A percentile compares a stretch with the other conserved stretches of the same genome.
These are phyloP conservation scores for Zeus faber DNA, from an alignment of 2,113 vertebrate genomes.

Conservation along the genomic window DNA sequence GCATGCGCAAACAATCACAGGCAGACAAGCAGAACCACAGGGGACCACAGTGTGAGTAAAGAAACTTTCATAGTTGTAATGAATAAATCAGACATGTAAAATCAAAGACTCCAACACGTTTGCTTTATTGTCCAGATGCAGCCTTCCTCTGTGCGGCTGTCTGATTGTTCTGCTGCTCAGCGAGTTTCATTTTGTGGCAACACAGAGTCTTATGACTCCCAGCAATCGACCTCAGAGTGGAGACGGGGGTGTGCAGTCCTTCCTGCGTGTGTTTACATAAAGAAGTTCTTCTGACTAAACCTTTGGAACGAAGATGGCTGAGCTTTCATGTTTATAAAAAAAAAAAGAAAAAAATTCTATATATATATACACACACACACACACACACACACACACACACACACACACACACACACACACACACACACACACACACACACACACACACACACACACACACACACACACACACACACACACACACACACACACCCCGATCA, in stretches of 20 bases:
- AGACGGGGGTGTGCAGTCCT: not conserved
- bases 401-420: too few species aligned
- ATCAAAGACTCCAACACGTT: not conserved
- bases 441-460: too few species aligned
- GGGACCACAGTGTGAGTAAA: not conserved
- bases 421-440: too few species aligned
- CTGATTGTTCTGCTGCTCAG: slow-evolving; percentile 1
- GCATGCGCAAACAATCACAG: not conserved
- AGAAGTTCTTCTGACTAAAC: not conserved
- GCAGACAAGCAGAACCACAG: not conserved
- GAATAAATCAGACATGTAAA: not conserved
- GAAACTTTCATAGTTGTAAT: not conserved
- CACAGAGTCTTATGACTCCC: too few species aligned
- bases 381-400: too few species aligned
- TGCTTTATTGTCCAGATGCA: slow-evolving; percentile 1
- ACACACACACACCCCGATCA: too few species aligned
- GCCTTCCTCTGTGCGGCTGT: not conserved
- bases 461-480: too few species aligned
- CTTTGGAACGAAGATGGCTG: too few species aligned
- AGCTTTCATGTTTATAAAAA: too few species aligned
- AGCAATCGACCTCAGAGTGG: too few species aligned
- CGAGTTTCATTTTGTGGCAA: slow-evolving; percentile 16
- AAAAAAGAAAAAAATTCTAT: too few species aligned
- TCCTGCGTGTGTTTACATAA: not conserved
- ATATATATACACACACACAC: too few species aligned